A percentile compares a stretch with the other conserved stretches of the same genome.
Evolutionary conservation across 2,113 vertebrate species (phyloP).

Genomic region (Mionectes macconnelli): DNA sequence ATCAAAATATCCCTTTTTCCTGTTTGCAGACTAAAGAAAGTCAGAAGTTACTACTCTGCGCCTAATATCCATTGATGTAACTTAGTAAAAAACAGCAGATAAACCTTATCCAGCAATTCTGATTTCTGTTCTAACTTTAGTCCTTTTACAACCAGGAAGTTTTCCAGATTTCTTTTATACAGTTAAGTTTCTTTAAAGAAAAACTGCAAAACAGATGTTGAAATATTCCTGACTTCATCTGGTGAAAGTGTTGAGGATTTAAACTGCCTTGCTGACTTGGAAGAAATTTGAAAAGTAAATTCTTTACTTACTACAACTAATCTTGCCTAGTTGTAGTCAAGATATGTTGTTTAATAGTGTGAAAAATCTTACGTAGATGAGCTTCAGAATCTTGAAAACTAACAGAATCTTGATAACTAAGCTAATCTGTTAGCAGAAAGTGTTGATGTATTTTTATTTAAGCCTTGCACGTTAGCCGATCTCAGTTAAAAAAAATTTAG

Average conservation of each 20-base stretch:
- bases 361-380: neutral
- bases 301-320: neutral
- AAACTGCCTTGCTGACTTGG: neutral
- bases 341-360: neutral
- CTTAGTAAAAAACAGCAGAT: neutral
- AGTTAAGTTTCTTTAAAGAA: neutral
- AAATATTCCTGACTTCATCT: neutral
- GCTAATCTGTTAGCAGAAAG: neutral
- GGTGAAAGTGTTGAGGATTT: neutral
- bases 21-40: neutral
- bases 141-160: neutral
- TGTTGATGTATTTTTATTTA: neutral
- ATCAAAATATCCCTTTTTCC: neutral
- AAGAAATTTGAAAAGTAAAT: neutral
- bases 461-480: neutral
- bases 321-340: neutral
- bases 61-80: neutral
- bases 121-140: neutral
- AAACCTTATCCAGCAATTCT: neutral
- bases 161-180: neutral
- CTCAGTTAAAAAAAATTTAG: neutral
- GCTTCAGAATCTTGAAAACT: neutral
- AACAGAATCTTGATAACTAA: neutral
- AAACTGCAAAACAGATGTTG: neutral
- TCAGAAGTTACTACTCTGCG: neutral